phyloP scores from a whole-genome alignment of 2,113 vertebrate genomes.

The Bubo scandiacus region DNA sequence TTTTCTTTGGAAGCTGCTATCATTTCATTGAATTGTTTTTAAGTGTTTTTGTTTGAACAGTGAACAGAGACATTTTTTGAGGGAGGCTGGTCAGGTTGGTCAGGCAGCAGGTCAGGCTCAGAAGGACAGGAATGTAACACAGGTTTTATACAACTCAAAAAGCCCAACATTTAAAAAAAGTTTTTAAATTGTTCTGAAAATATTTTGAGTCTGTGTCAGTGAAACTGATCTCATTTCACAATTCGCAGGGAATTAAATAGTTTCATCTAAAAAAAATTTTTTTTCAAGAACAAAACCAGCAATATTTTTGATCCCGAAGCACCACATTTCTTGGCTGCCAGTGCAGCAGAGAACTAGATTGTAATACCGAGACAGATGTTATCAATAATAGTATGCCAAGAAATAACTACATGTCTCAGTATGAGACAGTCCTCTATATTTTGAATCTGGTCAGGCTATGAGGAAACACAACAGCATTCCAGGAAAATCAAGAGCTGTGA shows the following conservation, averaged over 20 bases:
- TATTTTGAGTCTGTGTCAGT: conserved; percentile 20
- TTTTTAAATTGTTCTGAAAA: background rate
- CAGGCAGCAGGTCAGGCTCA: background rate
- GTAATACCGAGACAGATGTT: conserved; percentile 42
- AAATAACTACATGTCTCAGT: background rate
- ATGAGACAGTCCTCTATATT: background rate
- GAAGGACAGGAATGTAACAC: background rate
- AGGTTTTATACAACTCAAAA: background rate
- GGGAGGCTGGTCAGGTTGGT: background rate
- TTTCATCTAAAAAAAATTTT: background rate
- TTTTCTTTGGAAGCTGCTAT: conserved; percentile 36
- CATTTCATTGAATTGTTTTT: background rate
- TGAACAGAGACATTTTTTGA: background rate
- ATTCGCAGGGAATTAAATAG: background rate
- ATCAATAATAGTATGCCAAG: conserved; percentile 23
- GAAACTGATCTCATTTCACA: conserved; percentile 35
- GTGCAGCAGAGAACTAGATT: background rate
- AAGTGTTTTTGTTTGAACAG: background rate
- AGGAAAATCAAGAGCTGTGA: background rate
- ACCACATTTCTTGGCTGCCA: conserved; percentile 44
- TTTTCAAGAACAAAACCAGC: background rate
- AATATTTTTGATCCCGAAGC: conserved; percentile 7
- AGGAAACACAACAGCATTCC: background rate
- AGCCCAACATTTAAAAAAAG: background rate
- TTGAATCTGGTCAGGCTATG: background rate